These are phyloP conservation scores for Hippasteria phrygiana DNA, from an alignment of 53 echinoderm and acorn worm genomes.

Conservation along the genomic window DNA sequence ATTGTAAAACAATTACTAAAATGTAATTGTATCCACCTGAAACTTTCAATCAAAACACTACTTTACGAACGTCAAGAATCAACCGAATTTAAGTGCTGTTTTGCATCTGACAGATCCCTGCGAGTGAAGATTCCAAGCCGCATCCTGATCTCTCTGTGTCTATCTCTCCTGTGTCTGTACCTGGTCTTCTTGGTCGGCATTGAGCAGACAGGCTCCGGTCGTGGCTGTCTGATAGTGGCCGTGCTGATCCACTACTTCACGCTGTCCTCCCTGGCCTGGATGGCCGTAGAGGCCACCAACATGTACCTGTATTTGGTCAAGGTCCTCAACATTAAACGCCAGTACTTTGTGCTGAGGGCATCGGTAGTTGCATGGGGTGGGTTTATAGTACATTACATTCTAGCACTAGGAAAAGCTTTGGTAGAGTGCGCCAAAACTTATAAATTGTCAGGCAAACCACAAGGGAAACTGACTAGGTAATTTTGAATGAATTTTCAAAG, in stretches of 20 bases:
- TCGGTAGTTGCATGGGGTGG: conserved; percentile 48
- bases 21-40: too few relatives aligned
- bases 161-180: conserved; percentile 59
- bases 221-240: conserved; percentile 48
- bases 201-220: conserved; percentile 33
- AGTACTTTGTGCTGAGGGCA: conserved; percentile 45
- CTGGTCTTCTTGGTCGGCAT: conserved; percentile 52
- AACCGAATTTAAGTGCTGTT: neutral
- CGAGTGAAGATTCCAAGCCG: conserved; percentile 41
- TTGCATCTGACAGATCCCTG: conserved; percentile 36
- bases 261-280: conserved; percentile 56
- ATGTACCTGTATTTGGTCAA: conserved; percentile 49
- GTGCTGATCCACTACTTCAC: conserved; percentile 59
- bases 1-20: too few relatives aligned
- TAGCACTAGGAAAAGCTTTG: neutral
- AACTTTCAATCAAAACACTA: too few relatives aligned
- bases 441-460: too few relatives aligned
- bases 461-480: too few relatives aligned
- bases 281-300: conserved; percentile 63
- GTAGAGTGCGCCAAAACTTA: neutral
- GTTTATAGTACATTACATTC: neutral
- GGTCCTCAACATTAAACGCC: conserved; percentile 18
- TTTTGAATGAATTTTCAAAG: too few relatives aligned
- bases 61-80: neutral
- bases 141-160: conserved; percentile 45